Evolutionary conservation across 2,797 vertebrate species (phyloP).

Genomic region (Synaphobranchus kaupii): DNA sequence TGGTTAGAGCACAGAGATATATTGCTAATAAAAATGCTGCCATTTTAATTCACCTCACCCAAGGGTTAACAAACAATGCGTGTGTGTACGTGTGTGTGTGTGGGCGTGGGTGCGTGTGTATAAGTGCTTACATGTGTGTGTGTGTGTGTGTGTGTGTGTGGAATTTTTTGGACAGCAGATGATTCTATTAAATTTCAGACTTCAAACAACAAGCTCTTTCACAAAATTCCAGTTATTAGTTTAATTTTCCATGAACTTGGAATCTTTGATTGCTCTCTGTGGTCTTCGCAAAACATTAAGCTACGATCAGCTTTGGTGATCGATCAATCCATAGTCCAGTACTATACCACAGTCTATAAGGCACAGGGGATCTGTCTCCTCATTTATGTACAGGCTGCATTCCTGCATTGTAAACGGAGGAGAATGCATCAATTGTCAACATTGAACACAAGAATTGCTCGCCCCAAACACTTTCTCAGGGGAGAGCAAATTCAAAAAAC

Average conservation of each 20-base stretch:
- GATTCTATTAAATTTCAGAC: neutral
- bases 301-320: neutral
- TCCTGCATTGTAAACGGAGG: slow-evolving; percentile 26
- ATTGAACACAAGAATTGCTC: slow-evolving; percentile 32
- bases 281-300: neutral
- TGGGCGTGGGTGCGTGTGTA: too few relatives aligned
- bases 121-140: too few relatives aligned
- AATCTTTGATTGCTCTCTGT: neutral
- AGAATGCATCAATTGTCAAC: slow-evolving; percentile 40
- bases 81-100: too few relatives aligned
- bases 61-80: too few relatives aligned
- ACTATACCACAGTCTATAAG: neutral
- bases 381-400: slow-evolving; percentile 20
- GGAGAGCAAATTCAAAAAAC: slow-evolving; percentile 53
- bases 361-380: neutral
- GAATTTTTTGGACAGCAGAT: neutral
- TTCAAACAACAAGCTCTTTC: neutral
- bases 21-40: too few relatives aligned
- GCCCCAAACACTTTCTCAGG: slow-evolving; percentile 43
- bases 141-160: neutral
- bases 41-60: too few relatives aligned
- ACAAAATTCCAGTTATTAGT: neutral
- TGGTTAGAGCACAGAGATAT: neutral
- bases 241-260: neutral
- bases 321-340: neutral